A percentile compares a stretch with the other conserved stretches of the same genome.
These are phyloP conservation scores for Scytalopus superciliaris DNA, from an alignment of 2,113 vertebrate genomes.

Conservation along the genomic window DNA sequence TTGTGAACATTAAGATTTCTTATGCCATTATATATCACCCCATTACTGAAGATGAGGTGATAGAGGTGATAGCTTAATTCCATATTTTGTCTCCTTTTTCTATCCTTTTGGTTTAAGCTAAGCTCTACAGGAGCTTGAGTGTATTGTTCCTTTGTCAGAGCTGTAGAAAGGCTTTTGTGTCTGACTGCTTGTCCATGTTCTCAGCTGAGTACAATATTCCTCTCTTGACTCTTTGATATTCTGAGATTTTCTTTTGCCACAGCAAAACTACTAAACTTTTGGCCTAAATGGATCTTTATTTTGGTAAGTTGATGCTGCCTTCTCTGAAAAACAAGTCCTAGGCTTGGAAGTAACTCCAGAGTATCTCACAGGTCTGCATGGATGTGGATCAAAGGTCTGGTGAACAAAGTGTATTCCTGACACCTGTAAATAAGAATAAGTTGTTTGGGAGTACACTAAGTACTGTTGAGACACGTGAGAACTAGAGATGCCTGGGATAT, in stretches of 20 bases:
- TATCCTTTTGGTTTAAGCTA: neutral
- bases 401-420: neutral
- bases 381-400: neutral
- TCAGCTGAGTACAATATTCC: neutral
- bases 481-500: neutral
- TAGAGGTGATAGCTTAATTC: neutral
- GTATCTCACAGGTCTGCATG: neutral
- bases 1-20: neutral
- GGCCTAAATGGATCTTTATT: neutral
- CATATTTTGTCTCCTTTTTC: neutral
- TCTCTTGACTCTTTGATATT: neutral
- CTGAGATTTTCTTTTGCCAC: neutral
- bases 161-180: neutral
- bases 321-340: neutral
- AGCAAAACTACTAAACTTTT: neutral
- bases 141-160: neutral
- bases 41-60: neutral
- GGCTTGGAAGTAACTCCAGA: neutral
- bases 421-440: neutral
- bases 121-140: neutral
- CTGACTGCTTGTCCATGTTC: neutral
- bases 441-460: neutral
- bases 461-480: neutral
- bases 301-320: neutral
- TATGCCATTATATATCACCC: neutral